A percentile compares a stretch with the other conserved stretches of the same genome.
Conservation (phyloP, 2,888 invertebrate species). For the Mycalesis mineus region DNA sequence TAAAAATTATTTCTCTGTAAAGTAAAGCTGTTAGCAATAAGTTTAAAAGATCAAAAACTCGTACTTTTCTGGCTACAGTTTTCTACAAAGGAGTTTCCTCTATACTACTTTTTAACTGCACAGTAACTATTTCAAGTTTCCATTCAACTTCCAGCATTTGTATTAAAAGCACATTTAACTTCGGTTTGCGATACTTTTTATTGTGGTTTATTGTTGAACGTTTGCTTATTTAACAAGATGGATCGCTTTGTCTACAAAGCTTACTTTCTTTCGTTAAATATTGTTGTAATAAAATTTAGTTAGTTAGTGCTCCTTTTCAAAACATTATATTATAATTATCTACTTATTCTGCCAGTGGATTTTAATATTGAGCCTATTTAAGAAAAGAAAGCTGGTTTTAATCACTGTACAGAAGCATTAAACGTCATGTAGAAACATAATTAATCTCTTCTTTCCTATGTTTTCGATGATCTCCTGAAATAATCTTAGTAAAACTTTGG, state of each 20-base stretch:
- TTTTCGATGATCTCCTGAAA: too few relatives aligned
- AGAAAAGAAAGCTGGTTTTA: too few relatives aligned
- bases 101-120: conserved; percentile 17
- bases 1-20: background rate
- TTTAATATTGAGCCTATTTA: too few relatives aligned
- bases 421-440: too few relatives aligned
- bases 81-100: conserved; percentile 17
- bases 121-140: conserved; percentile 18
- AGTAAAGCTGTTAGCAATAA: conserved; percentile 2
- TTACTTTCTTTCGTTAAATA: background rate
- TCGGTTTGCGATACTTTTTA: conserved; percentile 8
- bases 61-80: conserved; percentile 20
- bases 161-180: conserved; percentile 20
- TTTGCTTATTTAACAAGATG: background rate
- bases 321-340: too few relatives aligned
- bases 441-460: too few relatives aligned
- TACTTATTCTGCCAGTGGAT: too few relatives aligned
- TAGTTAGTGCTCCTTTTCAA: too few relatives aligned
- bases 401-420: too few relatives aligned
- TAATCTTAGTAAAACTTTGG: too few relatives aligned
- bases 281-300: too few relatives aligned
- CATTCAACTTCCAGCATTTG: conserved; percentile 17
- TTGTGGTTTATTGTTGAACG: background rate
- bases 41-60: conserved; percentile 15
- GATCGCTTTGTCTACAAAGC: background rate